Percentiles rank a stretch among this genome's conserved stretches.
Conservation (phyloP, 2,797 vertebrate genomes). For the Sylvilagus floridanus region DNA sequence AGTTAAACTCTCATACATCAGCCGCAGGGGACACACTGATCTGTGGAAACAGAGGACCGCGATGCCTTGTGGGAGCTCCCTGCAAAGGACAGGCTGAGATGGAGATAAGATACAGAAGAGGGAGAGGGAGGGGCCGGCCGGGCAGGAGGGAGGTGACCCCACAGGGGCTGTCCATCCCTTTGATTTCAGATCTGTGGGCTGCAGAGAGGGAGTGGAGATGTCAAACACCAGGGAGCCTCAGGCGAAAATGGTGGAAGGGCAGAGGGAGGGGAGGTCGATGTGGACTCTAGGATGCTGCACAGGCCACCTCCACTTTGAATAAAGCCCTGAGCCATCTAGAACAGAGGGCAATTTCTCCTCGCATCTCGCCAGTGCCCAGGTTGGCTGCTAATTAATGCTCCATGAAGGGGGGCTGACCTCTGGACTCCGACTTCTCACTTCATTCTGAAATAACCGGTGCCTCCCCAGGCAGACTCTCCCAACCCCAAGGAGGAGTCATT, state of each 20-base stretch:
- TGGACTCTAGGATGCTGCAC: not conserved
- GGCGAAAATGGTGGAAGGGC: not conserved
- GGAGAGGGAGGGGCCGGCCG: conserved; percentile 43
- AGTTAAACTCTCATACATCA: conserved; percentile 27
- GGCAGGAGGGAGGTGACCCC: not conserved
- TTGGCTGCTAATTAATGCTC: conserved; percentile 40
- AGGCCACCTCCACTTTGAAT: conserved; percentile 26
- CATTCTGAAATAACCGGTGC: conserved; percentile 25
- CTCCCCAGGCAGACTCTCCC: not conserved
- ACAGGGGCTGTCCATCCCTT: conserved; percentile 2
- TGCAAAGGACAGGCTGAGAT: conserved; percentile 63
- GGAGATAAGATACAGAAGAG: conserved; percentile 60
- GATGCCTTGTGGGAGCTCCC: conserved; percentile 32
- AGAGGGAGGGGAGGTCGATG: not conserved
- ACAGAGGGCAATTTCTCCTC: not conserved
- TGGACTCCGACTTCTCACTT: not conserved
- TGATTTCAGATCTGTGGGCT: conserved; percentile 54
- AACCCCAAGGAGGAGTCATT: not conserved
- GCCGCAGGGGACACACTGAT: not conserved
- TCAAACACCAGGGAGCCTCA: conserved; percentile 71
- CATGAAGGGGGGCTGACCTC: not conserved
- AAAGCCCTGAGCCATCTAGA: not conserved
- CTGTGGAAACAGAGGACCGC: not conserved
- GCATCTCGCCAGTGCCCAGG: not conserved
- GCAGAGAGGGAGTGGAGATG: conserved; percentile 24